These are phyloP conservation scores for Balanococcus diminutus DNA, from an alignment of 2,888 invertebrate genomes.

Conservation along the genomic window DNA sequence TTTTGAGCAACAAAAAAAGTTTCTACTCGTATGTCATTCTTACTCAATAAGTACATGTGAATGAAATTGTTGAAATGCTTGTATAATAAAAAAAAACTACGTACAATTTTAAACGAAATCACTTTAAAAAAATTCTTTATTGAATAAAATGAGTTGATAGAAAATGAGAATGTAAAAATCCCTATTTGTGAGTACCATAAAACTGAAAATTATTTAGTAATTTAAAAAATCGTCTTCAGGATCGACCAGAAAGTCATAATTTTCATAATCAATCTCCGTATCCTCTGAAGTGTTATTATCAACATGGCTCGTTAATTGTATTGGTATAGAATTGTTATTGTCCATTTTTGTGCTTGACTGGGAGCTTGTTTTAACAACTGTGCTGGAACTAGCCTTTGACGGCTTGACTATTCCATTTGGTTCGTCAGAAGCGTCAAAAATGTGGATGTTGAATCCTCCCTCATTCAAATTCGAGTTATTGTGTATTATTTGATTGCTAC, in stretches of 20 bases:
- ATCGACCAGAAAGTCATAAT: neutral
- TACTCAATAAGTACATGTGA: too few relatives aligned
- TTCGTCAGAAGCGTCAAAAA: neutral
- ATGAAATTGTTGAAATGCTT: too few relatives aligned
- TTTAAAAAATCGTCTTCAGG: constrained; percentile 18
- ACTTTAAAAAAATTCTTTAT: too few relatives aligned
- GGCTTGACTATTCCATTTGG: neutral
- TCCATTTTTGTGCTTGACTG: neutral
- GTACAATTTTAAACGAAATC: too few relatives aligned
- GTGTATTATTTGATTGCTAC: neutral
- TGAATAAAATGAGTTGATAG: too few relatives aligned
- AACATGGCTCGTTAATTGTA: neutral
- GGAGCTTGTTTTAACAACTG: neutral
- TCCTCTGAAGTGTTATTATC: neutral
- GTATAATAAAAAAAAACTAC: too few relatives aligned
- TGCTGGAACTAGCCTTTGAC: neutral
- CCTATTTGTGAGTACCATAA: neutral
- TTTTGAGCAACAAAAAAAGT: too few relatives aligned
- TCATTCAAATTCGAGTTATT: neutral
- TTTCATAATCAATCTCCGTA: neutral
- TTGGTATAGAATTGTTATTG: neutral
- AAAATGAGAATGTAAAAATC: neutral
- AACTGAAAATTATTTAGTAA: too few relatives aligned
- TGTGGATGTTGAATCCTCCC: neutral
- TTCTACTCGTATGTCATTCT: too few relatives aligned